phyloP scores from a whole-genome alignment of 2,113 vertebrate genomes.

The Lucifuga dentata region DNA sequence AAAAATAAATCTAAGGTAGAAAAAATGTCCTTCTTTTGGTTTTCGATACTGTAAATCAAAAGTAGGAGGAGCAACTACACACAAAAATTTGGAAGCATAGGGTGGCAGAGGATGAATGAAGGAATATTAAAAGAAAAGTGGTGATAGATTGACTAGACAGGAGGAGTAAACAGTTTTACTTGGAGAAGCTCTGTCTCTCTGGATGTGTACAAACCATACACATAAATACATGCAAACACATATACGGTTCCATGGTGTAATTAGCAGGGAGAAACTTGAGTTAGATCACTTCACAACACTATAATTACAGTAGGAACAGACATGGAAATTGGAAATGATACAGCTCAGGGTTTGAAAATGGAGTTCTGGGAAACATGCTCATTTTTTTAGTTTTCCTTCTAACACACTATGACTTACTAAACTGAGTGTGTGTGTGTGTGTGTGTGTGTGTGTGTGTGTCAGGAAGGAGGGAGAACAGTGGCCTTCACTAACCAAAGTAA shows the following conservation, averaged over 20 bases:
- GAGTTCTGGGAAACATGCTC: background rate
- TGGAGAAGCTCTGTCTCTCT: background rate
- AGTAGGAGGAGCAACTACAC: background rate
- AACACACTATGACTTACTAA: background rate
- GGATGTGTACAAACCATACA: background rate
- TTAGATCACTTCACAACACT: conserved; percentile 40
- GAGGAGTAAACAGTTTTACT: too few relatives aligned
- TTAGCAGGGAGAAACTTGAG: conserved; percentile 50
- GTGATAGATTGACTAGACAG: too few relatives aligned
- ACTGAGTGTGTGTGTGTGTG: conserved; percentile 1
- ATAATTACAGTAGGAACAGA: conserved; percentile 60
- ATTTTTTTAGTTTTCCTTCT: background rate
- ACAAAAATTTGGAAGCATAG: too few relatives aligned
- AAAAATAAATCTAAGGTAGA: background rate
- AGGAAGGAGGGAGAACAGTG: background rate
- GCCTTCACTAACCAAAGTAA: conserved; percentile 89
- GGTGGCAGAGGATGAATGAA: conserved; percentile 1
- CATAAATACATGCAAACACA: background rate
- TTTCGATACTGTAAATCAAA: background rate
- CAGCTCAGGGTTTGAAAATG: background rate
- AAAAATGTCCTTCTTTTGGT: background rate
- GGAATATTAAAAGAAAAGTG: too few relatives aligned
- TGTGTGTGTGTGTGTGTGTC: background rate
- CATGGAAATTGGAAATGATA: background rate
- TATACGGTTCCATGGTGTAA: conserved; percentile 40